These are phyloP conservation scores for Capreolus pygargus DNA, from an alignment of 2,113 vertebrate genomes.

Conservation along the genomic window DNA sequence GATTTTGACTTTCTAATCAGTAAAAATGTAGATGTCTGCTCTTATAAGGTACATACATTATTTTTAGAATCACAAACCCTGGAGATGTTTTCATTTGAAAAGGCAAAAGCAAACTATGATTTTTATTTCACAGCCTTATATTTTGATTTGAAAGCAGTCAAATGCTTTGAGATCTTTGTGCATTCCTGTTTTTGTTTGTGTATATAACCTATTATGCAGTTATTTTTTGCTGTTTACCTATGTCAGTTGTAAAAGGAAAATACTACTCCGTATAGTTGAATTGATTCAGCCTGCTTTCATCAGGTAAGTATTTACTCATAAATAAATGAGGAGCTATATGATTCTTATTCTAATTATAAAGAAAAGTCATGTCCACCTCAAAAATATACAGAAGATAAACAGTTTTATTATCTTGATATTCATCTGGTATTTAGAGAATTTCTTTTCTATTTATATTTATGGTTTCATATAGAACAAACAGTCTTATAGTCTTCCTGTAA, in stretches of 20 bases:
- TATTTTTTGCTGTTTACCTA: neutral
- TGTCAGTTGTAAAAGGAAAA: neutral
- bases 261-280: neutral
- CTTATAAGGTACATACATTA: neutral
- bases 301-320: neutral
- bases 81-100: neutral
- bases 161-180: neutral
- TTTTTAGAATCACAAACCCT: neutral
- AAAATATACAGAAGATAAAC: neutral
- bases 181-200: neutral
- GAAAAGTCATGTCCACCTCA: neutral
- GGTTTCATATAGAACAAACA: neutral
- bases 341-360: neutral
- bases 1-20: neutral
- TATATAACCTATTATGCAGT: neutral
- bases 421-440: neutral
- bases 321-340: neutral
- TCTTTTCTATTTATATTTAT: neutral
- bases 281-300: neutral
- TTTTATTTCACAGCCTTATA: neutral
- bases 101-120: neutral
- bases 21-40: neutral
- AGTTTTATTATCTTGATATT: neutral
- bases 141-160: neutral
- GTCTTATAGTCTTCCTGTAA: neutral